phyloP scores from a whole-genome alignment of 2,113 vertebrate species.

The Dipodomys spectabilis region DNA sequence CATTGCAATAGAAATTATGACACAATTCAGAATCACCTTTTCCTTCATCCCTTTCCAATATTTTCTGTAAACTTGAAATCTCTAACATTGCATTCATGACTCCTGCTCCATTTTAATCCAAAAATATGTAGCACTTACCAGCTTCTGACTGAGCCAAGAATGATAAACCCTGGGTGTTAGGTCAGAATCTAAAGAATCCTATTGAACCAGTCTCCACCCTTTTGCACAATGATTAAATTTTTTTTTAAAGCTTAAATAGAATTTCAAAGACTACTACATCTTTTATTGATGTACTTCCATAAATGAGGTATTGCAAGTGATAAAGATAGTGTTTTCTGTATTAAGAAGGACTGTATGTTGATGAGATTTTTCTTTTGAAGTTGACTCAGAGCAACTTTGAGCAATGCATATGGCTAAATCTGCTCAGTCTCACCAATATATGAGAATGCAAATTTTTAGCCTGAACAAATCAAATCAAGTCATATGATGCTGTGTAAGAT shows the following conservation, averaged over 20 bases:
- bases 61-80: neutral
- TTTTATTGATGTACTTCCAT: neutral
- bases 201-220: neutral
- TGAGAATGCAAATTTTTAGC: neutral
- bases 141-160: neutral
- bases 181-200: neutral
- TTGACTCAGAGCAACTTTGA: neutral
- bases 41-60: neutral
- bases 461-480: neutral
- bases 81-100: neutral
- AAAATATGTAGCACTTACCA: neutral
- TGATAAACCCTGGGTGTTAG: neutral
- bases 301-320: conserved; percentile 8
- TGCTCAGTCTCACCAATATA: neutral
- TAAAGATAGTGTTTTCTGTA: conserved; percentile 3
- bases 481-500: neutral
- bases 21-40: conserved; percentile 7
- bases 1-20: neutral
- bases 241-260: neutral
- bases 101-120: neutral
- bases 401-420: neutral
- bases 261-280: neutral
- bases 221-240: neutral
- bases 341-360: neutral
- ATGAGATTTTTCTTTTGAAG: neutral